phyloP scores from a whole-genome alignment of 2,888 invertebrate species.

The Erebia epiphron region DNA sequence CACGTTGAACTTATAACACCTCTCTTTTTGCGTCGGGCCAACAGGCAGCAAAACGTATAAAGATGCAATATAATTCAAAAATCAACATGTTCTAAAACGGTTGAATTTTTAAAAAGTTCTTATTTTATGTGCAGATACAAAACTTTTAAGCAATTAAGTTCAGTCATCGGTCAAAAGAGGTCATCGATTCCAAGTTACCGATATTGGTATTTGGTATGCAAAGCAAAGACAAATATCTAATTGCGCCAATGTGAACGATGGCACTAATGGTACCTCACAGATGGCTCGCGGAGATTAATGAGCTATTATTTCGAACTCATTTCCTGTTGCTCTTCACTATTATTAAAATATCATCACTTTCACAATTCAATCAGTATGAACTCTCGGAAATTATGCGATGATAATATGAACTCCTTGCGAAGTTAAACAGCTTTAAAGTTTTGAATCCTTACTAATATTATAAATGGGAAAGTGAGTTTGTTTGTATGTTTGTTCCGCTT shows the following conservation, averaged over 20 bases:
- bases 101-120: no score
- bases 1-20: no score
- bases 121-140: no score
- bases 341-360: slow-evolving; percentile 32
- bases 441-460: no score
- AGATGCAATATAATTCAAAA: no score
- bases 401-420: no score
- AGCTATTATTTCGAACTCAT: slow-evolving; percentile 36
- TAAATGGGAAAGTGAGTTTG: no score
- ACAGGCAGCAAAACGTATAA: no score
- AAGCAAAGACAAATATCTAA: slow-evolving; percentile 23
- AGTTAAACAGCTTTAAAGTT: no score
- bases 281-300: slow-evolving; percentile 33
- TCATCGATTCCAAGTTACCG: slow-evolving; percentile 1
- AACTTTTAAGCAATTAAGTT: not conserved
- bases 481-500: no score
- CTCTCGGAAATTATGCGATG: not conserved
- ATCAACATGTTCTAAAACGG: no score
- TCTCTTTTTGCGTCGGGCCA: no score
- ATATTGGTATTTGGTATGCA: slow-evolving; percentile 11
- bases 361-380: slow-evolving; percentile 23
- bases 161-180: not conserved
- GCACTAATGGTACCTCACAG: slow-evolving; percentile 30
- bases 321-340: slow-evolving; percentile 35
- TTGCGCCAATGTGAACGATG: slow-evolving; percentile 30